phyloP scores from a whole-genome alignment of 1,140 invertebrate genomes.

The Rhizoglyphus robini region DNA sequence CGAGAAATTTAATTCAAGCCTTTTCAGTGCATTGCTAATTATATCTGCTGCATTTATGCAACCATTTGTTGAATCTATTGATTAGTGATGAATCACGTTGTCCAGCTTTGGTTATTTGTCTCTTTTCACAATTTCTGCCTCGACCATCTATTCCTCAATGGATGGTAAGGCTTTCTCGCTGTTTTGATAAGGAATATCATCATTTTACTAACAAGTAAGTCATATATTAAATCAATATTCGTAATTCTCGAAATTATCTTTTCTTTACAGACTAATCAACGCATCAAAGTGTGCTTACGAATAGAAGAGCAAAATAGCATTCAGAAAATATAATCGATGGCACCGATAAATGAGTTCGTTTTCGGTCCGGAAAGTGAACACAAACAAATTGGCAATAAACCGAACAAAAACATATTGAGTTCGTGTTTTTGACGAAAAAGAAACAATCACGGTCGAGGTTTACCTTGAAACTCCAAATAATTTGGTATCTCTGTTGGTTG shows the following conservation, averaged over 20 bases:
- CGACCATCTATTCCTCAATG: not conserved
- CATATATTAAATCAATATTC: too few species aligned
- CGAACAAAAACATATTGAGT: conserved; percentile 70
- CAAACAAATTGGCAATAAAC: conserved; percentile 62
- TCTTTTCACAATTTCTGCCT: too few species aligned
- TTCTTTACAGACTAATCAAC: not conserved
- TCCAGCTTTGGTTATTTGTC: too few species aligned
- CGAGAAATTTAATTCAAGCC: too few species aligned
- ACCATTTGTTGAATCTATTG: too few species aligned
- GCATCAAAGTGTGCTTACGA: conserved; percentile 59
- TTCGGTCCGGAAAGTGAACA: conserved; percentile 76
- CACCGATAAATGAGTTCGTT: conserved; percentile 58
- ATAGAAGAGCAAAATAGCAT: conserved; percentile 46
- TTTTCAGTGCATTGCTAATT: too few species aligned
- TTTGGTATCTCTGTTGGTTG: conserved; percentile 57
- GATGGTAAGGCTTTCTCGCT: not conserved
- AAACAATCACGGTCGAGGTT: conserved; percentile 52
- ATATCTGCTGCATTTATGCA: too few species aligned
- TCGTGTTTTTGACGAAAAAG: conserved; percentile 59
- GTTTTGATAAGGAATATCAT: not conserved
- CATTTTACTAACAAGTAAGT: not conserved
- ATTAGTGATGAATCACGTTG: too few species aligned
- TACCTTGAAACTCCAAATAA: conserved; percentile 62
- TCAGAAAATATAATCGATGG: conserved; percentile 25
- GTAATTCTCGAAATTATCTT: not conserved